phyloP scores from a whole-genome alignment of 2,113 vertebrate genomes.

The Xenopus borealis region DNA sequence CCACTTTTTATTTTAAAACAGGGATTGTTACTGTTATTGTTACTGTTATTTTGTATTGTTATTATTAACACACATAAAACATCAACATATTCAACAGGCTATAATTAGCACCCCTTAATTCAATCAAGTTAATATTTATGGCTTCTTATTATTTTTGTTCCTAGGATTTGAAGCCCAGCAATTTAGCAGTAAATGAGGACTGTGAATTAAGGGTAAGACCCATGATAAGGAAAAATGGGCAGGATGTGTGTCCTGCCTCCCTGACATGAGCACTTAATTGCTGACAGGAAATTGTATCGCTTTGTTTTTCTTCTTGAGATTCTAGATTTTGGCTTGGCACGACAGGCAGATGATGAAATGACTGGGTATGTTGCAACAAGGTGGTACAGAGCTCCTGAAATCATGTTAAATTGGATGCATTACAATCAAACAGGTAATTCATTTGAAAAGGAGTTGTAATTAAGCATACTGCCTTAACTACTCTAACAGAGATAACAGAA shows the following conservation, averaged over 20 bases:
- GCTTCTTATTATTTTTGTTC: background rate
- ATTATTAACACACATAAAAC: too few species aligned
- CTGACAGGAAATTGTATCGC: background rate
- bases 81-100: too few species aligned
- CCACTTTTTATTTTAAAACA: too few species aligned
- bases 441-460: background rate
- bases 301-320: constrained; percentile 68
- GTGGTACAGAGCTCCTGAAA: constrained; percentile 96
- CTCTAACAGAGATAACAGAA: too few species aligned
- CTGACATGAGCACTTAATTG: background rate
- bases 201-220: constrained; percentile 87
- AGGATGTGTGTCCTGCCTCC: background rate
- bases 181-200: constrained; percentile 94
- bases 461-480: too few species aligned
- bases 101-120: too few species aligned
- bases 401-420: constrained; percentile 99
- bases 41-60: too few species aligned
- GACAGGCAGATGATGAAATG: constrained; percentile 97
- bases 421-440: constrained; percentile 91
- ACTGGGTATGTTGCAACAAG: constrained; percentile 95
- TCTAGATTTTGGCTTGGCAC: constrained; percentile 92
- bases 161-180: constrained; percentile 95
- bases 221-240: too few species aligned
- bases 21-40: too few species aligned
- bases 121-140: too few species aligned